These are phyloP conservation scores for Mythimna lalbum DNA, from an alignment of 2,888 invertebrate genomes.

Conservation along the genomic window DNA sequence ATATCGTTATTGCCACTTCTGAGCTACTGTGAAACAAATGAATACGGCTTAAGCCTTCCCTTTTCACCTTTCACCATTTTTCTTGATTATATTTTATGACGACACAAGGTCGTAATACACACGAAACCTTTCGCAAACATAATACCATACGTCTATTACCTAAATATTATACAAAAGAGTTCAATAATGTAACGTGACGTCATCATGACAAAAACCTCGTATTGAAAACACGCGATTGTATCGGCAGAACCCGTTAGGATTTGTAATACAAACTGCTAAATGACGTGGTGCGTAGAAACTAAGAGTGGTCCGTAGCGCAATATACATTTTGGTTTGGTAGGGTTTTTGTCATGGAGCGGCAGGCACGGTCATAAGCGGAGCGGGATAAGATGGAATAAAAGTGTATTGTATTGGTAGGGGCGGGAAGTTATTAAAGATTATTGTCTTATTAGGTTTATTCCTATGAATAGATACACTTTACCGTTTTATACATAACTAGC, in stretches of 20 bases:
- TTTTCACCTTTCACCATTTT: background rate
- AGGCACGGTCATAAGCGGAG: constrained; percentile 12
- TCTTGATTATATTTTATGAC: constrained; percentile 18
- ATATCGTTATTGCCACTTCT: no score
- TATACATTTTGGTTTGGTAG: constrained; percentile 25
- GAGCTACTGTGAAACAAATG: background rate
- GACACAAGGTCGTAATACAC: constrained; percentile 22
- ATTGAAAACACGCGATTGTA: constrained; percentile 38
- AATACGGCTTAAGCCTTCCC: constrained; percentile 1
- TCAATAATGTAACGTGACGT: constrained; percentile 46
- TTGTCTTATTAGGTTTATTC: no score
- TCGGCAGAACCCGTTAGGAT: constrained; percentile 43
- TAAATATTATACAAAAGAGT: constrained; percentile 43
- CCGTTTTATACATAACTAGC: no score
- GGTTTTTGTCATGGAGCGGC: constrained; percentile 1
- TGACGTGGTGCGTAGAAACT: constrained; percentile 31
- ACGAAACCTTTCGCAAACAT: constrained; percentile 12
- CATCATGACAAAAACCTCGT: constrained; percentile 33
- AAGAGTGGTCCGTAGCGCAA: constrained; percentile 25
- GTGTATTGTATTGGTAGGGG: no score
- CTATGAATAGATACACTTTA: no score
- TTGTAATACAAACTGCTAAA: constrained; percentile 30
- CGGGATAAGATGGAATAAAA: background rate
- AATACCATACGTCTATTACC: constrained; percentile 23
- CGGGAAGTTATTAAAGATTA: no score